Conservation (phyloP, 1,140 invertebrate species). For the Saccostrea glomerata region DNA sequence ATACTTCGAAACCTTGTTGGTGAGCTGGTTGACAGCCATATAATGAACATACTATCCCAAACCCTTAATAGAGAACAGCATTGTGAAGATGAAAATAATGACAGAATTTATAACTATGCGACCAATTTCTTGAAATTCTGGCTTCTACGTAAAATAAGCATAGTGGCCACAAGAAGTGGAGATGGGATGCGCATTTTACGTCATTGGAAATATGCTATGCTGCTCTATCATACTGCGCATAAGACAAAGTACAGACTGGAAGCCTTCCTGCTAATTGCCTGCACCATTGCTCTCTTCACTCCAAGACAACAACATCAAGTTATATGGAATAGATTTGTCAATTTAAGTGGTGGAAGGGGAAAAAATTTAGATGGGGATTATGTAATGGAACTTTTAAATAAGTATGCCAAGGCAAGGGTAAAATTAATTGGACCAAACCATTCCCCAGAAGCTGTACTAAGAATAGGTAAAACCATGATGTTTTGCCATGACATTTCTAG, state of each 20-base stretch:
- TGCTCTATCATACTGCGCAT: slow-evolving; percentile 32
- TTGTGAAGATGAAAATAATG: neutral
- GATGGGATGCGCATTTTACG: slow-evolving; percentile 37
- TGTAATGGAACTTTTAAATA: slow-evolving; percentile 43
- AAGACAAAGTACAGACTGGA: slow-evolving; percentile 35
- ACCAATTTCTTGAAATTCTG: slow-evolving; percentile 37
- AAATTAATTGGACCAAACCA: too few relatives aligned
- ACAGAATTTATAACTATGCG: slow-evolving; percentile 37
- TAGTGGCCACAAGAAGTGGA: slow-evolving; percentile 41
- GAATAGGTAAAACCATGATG: slow-evolving; percentile 46
- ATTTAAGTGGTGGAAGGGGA: slow-evolving; percentile 22
- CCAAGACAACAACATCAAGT: slow-evolving; percentile 33
- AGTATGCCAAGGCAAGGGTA: slow-evolving; percentile 14
- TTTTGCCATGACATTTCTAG: slow-evolving; percentile 17
- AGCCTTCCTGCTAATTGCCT: slow-evolving; percentile 8
- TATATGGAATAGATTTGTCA: slow-evolving; percentile 25
- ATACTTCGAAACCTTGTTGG: neutral
- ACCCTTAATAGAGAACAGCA: neutral
- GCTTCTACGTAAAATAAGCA: slow-evolving; percentile 30
- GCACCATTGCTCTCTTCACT: slow-evolving; percentile 16
- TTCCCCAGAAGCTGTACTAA: neutral
- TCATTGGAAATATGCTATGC: slow-evolving; percentile 43
- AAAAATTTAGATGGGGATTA: slow-evolving; percentile 42
- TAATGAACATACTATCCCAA: neutral
- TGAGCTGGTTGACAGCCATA: slow-evolving; percentile 1